Evolutionary conservation across 37 sponge, comb jelly and placozoan species (phyloP).

Genomic region (Trichoplax adhaerens): DNA sequence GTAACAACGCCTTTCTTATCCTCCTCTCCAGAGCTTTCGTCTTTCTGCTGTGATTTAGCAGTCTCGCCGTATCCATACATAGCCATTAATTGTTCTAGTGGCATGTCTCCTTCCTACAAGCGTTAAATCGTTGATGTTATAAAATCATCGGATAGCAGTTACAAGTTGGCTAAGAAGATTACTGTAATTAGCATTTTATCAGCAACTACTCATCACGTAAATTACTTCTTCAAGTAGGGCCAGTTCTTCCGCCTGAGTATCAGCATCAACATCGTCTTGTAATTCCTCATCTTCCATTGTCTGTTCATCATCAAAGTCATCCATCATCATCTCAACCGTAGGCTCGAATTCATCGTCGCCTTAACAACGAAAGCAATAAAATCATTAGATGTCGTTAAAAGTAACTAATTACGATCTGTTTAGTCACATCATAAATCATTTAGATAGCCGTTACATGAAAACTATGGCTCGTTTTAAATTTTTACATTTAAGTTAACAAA

Average conservation of each 20-base stretch:
- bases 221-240: constrained; percentile 43
- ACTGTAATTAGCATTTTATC: not conserved
- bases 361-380: not conserved
- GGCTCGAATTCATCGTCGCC: constrained; percentile 57
- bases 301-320: constrained; percentile 43
- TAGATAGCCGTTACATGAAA: too few species aligned
- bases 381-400: too few species aligned
- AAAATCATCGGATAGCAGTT: not conserved
- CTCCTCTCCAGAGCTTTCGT: too few species aligned
- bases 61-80: constrained; percentile 25
- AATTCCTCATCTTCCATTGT: constrained; percentile 49
- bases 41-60: not conserved
- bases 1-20: too few species aligned
- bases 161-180: too few species aligned
- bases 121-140: not conserved
- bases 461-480: too few species aligned
- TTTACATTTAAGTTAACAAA: too few species aligned
- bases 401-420: too few species aligned
- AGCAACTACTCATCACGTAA: not conserved
- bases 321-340: constrained; percentile 60
- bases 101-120: constrained; percentile 32
- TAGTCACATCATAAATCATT: too few species aligned
- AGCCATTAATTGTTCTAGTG: constrained; percentile 40
- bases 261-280: constrained; percentile 12
- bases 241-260: constrained; percentile 18